Conservation (phyloP, 92 coral and sea anemone species). For the Scolanthus callimorphus region DNA sequence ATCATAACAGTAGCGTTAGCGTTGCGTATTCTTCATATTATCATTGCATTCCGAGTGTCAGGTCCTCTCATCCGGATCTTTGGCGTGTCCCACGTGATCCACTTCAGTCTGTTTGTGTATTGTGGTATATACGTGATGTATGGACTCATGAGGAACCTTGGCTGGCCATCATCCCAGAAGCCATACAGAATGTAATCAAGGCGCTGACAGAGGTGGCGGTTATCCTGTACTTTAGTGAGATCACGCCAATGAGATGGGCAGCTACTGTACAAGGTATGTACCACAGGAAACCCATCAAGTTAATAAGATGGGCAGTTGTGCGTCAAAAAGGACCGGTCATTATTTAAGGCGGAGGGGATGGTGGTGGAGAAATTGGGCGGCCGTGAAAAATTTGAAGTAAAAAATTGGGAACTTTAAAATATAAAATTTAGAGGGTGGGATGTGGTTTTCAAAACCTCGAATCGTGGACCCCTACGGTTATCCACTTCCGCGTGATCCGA, state of each 20-base stretch:
- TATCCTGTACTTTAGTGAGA: constrained; percentile 34
- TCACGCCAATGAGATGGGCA: constrained; percentile 21
- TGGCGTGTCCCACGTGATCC: constrained; percentile 28
- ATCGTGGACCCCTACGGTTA: too few relatives aligned
- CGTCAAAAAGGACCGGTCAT: too few relatives aligned
- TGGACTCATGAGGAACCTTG: constrained; percentile 37
- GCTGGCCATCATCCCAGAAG: constrained; percentile 49
- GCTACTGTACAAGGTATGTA: constrained; percentile 53
- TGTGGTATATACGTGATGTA: constrained; percentile 30
- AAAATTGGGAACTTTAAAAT: too few relatives aligned
- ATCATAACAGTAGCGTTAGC: constrained; percentile 61
- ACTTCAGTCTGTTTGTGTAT: constrained; percentile 18
- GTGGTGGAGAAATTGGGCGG: too few relatives aligned
- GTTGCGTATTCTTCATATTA: constrained; percentile 28
- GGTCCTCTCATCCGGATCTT: constrained; percentile 37
- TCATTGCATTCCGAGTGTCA: constrained; percentile 42
- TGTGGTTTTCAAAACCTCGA: too few relatives aligned
- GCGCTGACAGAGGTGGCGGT: constrained; percentile 28
- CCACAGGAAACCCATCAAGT: too few relatives aligned
- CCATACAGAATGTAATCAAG: constrained; percentile 25
- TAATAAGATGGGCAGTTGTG: too few relatives aligned
- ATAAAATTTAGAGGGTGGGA: too few relatives aligned
- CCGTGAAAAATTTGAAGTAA: too few relatives aligned
- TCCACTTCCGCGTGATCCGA: too few relatives aligned
- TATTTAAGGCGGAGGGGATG: too few relatives aligned